Conservation (phyloP, 2,113 vertebrate species). For the Bombycilla garrulus region DNA sequence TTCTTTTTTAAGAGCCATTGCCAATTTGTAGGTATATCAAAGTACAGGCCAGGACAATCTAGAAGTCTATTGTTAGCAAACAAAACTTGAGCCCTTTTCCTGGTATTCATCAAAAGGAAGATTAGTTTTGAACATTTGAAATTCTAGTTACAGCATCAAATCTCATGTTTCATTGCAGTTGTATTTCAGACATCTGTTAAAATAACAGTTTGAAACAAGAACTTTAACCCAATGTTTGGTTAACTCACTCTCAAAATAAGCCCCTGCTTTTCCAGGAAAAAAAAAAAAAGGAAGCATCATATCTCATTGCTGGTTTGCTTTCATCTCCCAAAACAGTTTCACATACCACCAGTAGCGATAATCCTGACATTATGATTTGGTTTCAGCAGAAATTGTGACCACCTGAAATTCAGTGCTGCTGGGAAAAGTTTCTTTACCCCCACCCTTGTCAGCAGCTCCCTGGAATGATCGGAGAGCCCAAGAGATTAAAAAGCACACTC, state of each 20-base stretch:
- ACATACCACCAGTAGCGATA: not conserved
- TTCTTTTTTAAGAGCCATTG: not conserved
- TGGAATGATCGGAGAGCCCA: not conserved
- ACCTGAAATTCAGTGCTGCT: not conserved
- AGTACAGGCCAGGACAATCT: not conserved
- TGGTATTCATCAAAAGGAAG: not conserved
- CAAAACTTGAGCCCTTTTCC: not conserved
- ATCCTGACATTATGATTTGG: not conserved
- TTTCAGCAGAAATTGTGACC: not conserved
- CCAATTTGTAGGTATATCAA: not conserved
- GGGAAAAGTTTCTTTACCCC: not conserved
- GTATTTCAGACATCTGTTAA: not conserved
- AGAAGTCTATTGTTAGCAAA: fast-evolving
- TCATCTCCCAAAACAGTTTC: not conserved
- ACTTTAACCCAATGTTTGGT: not conserved
- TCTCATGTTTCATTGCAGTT: not conserved
- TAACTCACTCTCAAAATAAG: not conserved
- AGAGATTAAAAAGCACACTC: too few species aligned
- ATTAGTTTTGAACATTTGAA: not conserved
- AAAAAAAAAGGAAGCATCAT: not conserved
- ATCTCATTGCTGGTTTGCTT: not conserved
- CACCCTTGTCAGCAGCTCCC: not conserved
- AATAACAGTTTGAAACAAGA: not conserved
- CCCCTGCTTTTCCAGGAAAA: not conserved
- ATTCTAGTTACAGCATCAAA: not conserved